Conservation (phyloP, 2,888 invertebrate species). For the Alviniconcha strummeri region DNA sequence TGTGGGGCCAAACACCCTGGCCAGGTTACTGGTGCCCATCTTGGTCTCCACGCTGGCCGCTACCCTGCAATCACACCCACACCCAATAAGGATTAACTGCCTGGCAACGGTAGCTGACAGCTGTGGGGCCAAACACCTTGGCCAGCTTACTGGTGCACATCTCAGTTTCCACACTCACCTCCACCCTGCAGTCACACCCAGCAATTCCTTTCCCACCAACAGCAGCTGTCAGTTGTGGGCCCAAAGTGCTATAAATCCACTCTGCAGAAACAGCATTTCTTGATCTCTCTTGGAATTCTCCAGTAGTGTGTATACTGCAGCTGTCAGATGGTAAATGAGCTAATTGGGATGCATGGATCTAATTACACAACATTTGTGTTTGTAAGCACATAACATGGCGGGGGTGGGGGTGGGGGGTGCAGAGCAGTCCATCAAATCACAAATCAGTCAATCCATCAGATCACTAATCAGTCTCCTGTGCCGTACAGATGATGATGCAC, state of each 20-base stretch:
- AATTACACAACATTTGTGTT: too few relatives aligned
- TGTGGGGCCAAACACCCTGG: constrained; percentile 95
- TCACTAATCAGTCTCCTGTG: too few relatives aligned
- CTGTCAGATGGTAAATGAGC: too few relatives aligned
- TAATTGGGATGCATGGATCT: too few relatives aligned
- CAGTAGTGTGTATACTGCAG: too few relatives aligned
- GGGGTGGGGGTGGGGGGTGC: too few relatives aligned
- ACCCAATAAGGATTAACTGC: constrained; percentile 56
- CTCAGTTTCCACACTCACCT: constrained; percentile 87
- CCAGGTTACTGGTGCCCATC: constrained; percentile 92
- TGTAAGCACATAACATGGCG: too few relatives aligned
- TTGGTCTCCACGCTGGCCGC: constrained; percentile 88
- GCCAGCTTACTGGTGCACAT: constrained; percentile 94
- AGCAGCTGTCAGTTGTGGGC: constrained; percentile 94
- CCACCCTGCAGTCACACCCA: constrained; percentile 79
- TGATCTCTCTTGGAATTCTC: too few relatives aligned
- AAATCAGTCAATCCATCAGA: too few relatives aligned
- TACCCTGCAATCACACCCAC: constrained; percentile 78
- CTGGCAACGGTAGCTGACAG: constrained; percentile 89
- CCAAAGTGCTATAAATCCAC: constrained; percentile 79
- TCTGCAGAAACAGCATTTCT: too few relatives aligned
- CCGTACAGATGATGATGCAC: too few relatives aligned
- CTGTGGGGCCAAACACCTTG: constrained; percentile 93
- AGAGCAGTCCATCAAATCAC: too few relatives aligned
- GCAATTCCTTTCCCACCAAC: constrained; percentile 76